Percentiles rank a stretch among this genome's conserved stretches.
These are phyloP conservation scores for Cyphomyrmex costatus DNA, from an alignment of 1,140 invertebrate genomes.

Conservation along the genomic window DNA sequence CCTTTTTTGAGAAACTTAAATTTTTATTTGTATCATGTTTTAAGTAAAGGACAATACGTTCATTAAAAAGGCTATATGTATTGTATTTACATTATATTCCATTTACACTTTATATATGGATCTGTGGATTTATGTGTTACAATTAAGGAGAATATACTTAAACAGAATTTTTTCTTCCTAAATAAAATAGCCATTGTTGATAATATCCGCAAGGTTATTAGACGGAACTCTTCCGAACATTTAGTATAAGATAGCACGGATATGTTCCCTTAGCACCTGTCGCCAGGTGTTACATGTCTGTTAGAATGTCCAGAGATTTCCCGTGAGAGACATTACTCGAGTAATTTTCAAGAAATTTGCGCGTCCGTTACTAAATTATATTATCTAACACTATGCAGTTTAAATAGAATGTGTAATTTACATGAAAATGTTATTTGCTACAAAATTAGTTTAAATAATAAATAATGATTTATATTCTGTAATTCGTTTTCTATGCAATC, in stretches of 20 bases:
- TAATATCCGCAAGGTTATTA: constrained; percentile 4
- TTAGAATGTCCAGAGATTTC: constrained; percentile 69
- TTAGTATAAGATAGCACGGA: constrained; percentile 12
- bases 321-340: constrained; percentile 17
- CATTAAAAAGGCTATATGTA: too few species aligned
- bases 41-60: too few species aligned
- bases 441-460: not conserved
- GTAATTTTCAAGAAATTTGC: constrained; percentile 41
- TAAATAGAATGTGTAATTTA: not conserved
- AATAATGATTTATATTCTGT: not conserved
- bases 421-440: not conserved
- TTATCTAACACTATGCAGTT: not conserved
- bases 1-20: too few species aligned
- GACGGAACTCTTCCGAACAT: not conserved
- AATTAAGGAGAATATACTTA: not conserved
- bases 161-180: not conserved
- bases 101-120: too few species aligned
- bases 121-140: not conserved
- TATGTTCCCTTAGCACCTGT: constrained; percentile 74
- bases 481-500: not conserved
- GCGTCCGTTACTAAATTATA: not conserved
- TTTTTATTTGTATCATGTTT: too few species aligned
- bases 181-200: too few species aligned
- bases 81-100: too few species aligned
- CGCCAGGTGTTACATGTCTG: constrained; percentile 78